Evolutionary conservation across 2,797 vertebrate genomes (phyloP), one percentile per base, ranked within the genome.

Genomic region (Sebastes ruberrimus): DNA sequence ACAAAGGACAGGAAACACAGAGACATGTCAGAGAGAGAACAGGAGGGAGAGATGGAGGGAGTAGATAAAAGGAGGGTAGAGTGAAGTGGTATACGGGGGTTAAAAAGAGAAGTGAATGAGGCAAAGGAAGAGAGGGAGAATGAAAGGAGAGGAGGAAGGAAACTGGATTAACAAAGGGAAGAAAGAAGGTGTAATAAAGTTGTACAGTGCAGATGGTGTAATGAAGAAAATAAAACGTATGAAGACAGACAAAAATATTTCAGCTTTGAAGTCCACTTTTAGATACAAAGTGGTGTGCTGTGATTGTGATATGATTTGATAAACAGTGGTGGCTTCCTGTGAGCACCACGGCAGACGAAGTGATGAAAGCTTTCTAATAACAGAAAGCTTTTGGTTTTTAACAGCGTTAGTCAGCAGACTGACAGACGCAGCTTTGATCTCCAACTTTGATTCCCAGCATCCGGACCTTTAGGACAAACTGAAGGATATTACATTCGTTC

Each of bases 1-100:
- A 93, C 90, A 94, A 94, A 93, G 88, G 89, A 73, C 88, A 87
- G 93, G 93, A 94, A 94, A 93, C 84, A 65, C 84, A 86, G 68
- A 91, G 92, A 92, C 90, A 94, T 90, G 92, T 90, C 79, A 78
- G n/a, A 59, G 71, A 59, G 71, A 88, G 83, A 89, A 46, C 71
- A 65, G 65, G 67, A 82, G 64, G 76, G 74, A 71, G 78, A 90
- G 85, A 92, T 90, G 89, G 77, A 89, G 69, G 55, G 71, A 71
- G 56, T n/a, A 68, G 86, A 93, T 86, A 84, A 75, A 86, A 28
- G 71, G 22, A 75, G 65, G 56, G 74, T 71, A 28, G 72, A 84
- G 83, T 66, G 28, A 73, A 75, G 56, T 74, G 71, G 74, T 74
- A 35, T 78, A 74, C 42, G 20, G 56, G 62, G 62, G 25, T 18